These are phyloP conservation scores for Eriosoma lanigerum DNA, from an alignment of 1,140 invertebrate genomes.

Conservation along the genomic window DNA sequence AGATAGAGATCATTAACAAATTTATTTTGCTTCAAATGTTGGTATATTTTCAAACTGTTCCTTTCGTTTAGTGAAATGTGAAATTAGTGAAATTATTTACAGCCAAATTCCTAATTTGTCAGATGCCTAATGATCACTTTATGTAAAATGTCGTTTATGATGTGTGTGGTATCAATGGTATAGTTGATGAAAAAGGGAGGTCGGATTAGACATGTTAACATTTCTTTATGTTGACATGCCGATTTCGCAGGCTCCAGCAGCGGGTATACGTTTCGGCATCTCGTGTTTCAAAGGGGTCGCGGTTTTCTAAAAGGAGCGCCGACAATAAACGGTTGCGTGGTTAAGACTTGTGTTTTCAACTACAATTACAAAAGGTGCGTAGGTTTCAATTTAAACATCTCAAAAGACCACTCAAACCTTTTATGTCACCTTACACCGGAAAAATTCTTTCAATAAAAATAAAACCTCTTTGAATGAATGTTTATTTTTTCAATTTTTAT, in stretches of 20 bases:
- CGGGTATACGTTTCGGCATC: conserved; percentile 36
- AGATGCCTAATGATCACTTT: neutral
- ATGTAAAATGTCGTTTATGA: neutral
- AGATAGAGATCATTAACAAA: no score
- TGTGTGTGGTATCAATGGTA: neutral
- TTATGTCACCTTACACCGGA: conserved; percentile 48
- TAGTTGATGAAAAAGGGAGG: conserved; percentile 38
- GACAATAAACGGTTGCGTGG: conserved; percentile 4
- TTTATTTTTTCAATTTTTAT: conserved; percentile 28
- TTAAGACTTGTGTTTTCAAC: neutral
- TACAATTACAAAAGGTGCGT: conserved; percentile 27
- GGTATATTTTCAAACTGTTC: neutral
- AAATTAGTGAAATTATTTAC: neutral
- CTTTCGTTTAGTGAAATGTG: conserved; percentile 6
- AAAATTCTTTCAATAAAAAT: conserved; percentile 24
- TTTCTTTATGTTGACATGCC: conserved; percentile 27
- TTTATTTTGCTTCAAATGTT: neutral
- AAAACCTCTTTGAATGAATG: neutral
- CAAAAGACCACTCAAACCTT: conserved; percentile 32
- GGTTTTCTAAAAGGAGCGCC: conserved; percentile 27
- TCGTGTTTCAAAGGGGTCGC: conserved; percentile 48
- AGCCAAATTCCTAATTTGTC: neutral
- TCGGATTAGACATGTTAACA: conserved; percentile 50
- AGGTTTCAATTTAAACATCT: conserved; percentile 38
- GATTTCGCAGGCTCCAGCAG: conserved; percentile 23